Base-by-base conservation (phyloP, 2,888 invertebrate species). In the Thera obeliscata region DNA sequence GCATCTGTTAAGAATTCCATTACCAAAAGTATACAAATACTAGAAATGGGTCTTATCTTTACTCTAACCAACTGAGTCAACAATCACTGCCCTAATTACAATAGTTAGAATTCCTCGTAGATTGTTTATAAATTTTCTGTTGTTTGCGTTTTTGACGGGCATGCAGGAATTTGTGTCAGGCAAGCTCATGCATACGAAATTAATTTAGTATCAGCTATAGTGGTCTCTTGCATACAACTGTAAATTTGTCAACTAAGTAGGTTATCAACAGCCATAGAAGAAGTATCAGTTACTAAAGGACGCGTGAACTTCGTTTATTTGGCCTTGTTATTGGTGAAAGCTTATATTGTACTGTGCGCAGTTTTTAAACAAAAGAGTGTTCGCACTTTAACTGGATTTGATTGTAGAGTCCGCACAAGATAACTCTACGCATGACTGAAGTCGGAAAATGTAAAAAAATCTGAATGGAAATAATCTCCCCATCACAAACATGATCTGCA, bases 51-150 rank as follows among this genome's bases (percentile, higher is more conserved):
- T 7, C 55, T 67, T 63, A 67, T 67, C 62, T 67, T 49, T 7
- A n/a, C 41, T 59, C 43, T 43, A 60, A 55, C 1, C 11, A 35
- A 43, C 41, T 11, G 48, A 59, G 43, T 65, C 48, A 55, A 50
- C 22, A 35, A 7, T 41, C 22, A 57, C 55, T 11, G 41, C 36
- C 35, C 64, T 61, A 43, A 61, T 54, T 33, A 56, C 52, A 63
- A 69, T 65, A 70, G 70, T 74, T 69, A 54, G 65, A 70, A 73
- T 75, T 73, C 73, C 69, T 59, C 7, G 54, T 64, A 67, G 48
- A 66, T 66, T 75, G 73, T 75, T 75, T 75, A 70, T 72, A 71
- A 75, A 75, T 74, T 75, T 74, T 72, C 72, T 68, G 59, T 61
- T 74, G 73, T 72, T 73, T 46, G 59, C 59, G 69, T 69, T 72